phyloP scores from a whole-genome alignment of 2,113 vertebrate species.

The Xenus cinereus region DNA sequence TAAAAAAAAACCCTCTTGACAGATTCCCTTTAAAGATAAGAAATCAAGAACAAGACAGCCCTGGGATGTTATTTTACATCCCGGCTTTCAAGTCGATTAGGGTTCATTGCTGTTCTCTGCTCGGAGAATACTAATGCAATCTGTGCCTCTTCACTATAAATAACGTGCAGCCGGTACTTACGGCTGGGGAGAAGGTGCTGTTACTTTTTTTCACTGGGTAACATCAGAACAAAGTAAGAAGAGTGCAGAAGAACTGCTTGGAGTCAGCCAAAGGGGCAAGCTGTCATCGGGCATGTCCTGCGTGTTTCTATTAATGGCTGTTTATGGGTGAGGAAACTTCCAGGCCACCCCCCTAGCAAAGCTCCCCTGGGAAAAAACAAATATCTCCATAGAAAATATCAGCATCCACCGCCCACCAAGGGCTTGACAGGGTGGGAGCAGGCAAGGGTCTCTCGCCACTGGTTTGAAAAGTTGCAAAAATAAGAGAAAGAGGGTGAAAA shows the following conservation, averaged over 20 bases:
- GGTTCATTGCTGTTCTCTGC: constrained; percentile 9
- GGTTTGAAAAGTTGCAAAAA: constrained; percentile 25
- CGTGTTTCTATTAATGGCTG: background rate
- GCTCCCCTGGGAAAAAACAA: background rate
- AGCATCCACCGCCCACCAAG: constrained; percentile 11
- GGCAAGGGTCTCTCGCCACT: constrained; percentile 40
- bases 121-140: background rate
- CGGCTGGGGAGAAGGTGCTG: background rate
- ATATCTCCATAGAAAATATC: background rate
- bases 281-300: background rate
- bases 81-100: background rate
- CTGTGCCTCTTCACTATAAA: background rate
- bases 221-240: background rate
- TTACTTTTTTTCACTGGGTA: background rate
- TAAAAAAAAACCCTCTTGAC: background rate
- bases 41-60: background rate
- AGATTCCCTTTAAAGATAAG: constrained; percentile 21
- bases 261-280: background rate
- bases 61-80: constrained; percentile 7
- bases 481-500: background rate
- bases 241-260: background rate
- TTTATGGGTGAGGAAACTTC: background rate
- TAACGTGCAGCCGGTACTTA: background rate
- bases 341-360: background rate
- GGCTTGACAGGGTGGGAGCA: background rate